These are phyloP conservation scores for Rhimphoctona megacephalus DNA, from an alignment of 2,888 invertebrate species.

Conservation along the genomic window DNA sequence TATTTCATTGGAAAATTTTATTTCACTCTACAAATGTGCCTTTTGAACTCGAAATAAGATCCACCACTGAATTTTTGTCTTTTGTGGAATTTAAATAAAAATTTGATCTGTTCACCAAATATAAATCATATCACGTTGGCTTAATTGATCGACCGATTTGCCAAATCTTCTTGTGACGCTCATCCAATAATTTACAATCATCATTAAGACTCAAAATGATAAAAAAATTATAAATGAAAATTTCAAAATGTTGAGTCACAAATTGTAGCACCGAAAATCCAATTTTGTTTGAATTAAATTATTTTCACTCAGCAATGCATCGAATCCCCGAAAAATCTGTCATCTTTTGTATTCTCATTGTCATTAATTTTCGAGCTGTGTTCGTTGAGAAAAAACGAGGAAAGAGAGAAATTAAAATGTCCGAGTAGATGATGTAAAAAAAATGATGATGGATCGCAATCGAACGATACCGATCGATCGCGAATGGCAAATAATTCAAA, in stretches of 20 bases:
- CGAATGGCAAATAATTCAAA: conserved; percentile 63
- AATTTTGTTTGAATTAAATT: conserved; percentile 15
- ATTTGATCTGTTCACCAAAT: too few relatives aligned
- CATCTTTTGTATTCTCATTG: conserved; percentile 52
- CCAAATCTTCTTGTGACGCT: neutral
- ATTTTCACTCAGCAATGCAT: conserved; percentile 17
- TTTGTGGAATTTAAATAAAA: neutral
- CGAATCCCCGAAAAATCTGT: conserved; percentile 53
- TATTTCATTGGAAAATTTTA: neutral
- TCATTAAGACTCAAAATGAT: neutral
- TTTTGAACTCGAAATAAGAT: neutral
- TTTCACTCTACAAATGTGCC: conserved; percentile 1
- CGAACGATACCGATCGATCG: conserved; percentile 27
- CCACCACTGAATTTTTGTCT: neutral
- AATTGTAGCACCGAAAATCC: conserved; percentile 3
- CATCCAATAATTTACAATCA: neutral
- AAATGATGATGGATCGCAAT: conserved; percentile 44
- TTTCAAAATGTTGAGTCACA: neutral
- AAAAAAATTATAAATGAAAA: conserved; percentile 9
- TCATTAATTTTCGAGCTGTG: conserved; percentile 58
- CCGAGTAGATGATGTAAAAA: conserved; percentile 38
- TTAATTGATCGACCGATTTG: too few relatives aligned
- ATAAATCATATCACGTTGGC: too few relatives aligned
- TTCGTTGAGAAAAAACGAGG: conserved; percentile 37
- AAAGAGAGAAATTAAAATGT: conserved; percentile 22